A percentile compares a stretch with the other conserved stretches of the same genome.
These are phyloP conservation scores for Suillia variegata DNA, from an alignment of 2,888 invertebrate genomes.

Conservation along the genomic window DNA sequence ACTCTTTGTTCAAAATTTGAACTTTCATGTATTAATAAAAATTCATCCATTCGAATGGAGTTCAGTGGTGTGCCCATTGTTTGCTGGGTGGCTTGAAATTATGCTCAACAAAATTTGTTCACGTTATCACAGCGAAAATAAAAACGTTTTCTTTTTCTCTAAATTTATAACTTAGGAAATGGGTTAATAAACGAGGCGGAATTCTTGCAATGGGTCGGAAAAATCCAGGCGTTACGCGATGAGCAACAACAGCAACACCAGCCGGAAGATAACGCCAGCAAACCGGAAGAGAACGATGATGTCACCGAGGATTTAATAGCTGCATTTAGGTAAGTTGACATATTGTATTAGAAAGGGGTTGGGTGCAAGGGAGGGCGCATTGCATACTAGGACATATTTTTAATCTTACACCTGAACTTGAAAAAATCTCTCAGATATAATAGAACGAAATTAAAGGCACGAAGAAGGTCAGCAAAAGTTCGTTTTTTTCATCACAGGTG, in stretches of 20 bases:
- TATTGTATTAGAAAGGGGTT: too few species aligned
- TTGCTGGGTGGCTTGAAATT: too few species aligned
- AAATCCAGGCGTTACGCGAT: conserved; percentile 73
- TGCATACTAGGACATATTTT: background rate
- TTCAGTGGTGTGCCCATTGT: too few species aligned
- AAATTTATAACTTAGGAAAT: conserved; percentile 65
- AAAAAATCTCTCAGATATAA: background rate
- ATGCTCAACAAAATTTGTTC: too few species aligned
- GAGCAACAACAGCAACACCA: conserved; percentile 51
- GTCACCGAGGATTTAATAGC: conserved; percentile 81
- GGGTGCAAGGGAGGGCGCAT: background rate
- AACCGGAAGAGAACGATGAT: conserved; percentile 66
- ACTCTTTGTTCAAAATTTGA: too few species aligned
- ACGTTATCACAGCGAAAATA: too few species aligned
- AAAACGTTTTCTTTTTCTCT: background rate
- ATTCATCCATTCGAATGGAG: too few species aligned
- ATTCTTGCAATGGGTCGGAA: conserved; percentile 78
- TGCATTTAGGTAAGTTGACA: conserved; percentile 71
- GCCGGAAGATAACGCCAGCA: conserved; percentile 62
- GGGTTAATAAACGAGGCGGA: conserved; percentile 79
- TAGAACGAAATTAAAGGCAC: background rate
- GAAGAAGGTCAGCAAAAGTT: too few species aligned
- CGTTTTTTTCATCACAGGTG: too few species aligned
- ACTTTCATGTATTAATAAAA: too few species aligned
- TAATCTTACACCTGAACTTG: background rate